Conservation (phyloP, 2,888 invertebrate genomes). For the Terebella lapidaria region DNA sequence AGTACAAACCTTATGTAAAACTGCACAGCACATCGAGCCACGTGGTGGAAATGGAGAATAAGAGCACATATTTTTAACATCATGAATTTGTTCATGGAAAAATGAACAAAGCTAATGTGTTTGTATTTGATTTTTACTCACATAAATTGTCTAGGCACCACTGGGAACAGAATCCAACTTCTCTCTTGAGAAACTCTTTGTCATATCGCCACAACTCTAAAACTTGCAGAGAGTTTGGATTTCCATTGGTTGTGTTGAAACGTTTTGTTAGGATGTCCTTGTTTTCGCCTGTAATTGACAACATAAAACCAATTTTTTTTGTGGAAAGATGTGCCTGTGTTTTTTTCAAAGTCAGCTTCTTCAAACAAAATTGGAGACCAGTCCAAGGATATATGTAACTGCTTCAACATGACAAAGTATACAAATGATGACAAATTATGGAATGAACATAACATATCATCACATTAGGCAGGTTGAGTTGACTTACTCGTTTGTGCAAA, state of each 20-base stretch:
- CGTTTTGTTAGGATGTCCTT: conserved; percentile 64
- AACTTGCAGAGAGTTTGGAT: conserved; percentile 62
- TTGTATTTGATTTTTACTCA: conserved; percentile 48
- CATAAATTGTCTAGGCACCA: conserved; percentile 91
- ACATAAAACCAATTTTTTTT: not conserved
- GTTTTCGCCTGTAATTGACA: conserved; percentile 72
- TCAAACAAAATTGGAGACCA: too few relatives aligned
- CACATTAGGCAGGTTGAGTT: too few relatives aligned
- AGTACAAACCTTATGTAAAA: too few relatives aligned
- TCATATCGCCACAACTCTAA: conserved; percentile 65
- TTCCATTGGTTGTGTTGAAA: conserved; percentile 57
- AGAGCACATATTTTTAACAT: too few relatives aligned
- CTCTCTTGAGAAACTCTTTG: conserved; percentile 67
- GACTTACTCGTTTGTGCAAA: conserved; percentile 79
- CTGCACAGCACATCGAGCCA: too few relatives aligned
- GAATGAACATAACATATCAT: too few relatives aligned
- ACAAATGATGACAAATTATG: too few relatives aligned
- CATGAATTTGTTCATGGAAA: not conserved
- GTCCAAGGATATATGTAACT: too few relatives aligned
- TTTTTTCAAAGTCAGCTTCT: too few relatives aligned
- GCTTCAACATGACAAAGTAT: too few relatives aligned
- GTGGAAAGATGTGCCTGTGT: not conserved
- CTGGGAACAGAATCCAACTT: conserved; percentile 87
- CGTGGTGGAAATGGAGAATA: too few relatives aligned
- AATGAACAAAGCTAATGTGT: not conserved